Evolutionary conservation across 2,797 vertebrate genomes (phyloP).

Genomic region (Fratercula arctica): DNA sequence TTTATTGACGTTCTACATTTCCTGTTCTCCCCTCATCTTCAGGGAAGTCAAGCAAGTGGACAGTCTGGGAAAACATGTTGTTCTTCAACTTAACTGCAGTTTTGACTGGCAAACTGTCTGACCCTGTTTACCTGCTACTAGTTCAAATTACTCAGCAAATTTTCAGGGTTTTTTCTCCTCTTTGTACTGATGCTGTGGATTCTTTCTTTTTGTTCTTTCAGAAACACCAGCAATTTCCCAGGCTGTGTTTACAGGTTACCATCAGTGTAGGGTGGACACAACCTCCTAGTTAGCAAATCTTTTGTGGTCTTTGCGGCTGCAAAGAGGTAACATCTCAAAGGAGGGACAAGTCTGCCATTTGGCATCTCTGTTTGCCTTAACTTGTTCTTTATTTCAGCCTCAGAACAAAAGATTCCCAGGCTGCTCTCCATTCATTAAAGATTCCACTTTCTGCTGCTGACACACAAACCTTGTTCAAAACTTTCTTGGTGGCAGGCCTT

Average conservation of each 20-base stretch:
- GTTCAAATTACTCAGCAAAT: neutral
- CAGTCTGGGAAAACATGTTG: neutral
- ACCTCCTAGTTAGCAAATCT: neutral
- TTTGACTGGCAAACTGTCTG: neutral
- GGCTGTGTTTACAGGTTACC: neutral
- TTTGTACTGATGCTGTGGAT: neutral
- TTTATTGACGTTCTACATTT: neutral
- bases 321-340: constrained; percentile 13
- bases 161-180: neutral
- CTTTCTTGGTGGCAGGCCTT: neutral
- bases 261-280: neutral
- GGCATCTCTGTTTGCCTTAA: constrained; percentile 6
- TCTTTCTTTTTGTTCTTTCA: neutral
- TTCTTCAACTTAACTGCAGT: neutral
- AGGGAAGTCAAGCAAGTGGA: neutral
- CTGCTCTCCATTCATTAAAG: neutral
- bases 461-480: neutral
- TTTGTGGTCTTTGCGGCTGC: neutral
- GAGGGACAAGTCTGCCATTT: neutral
- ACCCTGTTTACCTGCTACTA: neutral
- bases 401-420: neutral
- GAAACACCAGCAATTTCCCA: neutral
- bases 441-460: neutral
- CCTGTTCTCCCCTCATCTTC: neutral
- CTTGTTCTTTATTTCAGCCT: constrained; percentile 21